Percentiles rank a stretch among this genome's conserved stretches.
Conservation (phyloP, 2,113 vertebrate genomes). For the Gymnobelideus leadbeateri region DNA sequence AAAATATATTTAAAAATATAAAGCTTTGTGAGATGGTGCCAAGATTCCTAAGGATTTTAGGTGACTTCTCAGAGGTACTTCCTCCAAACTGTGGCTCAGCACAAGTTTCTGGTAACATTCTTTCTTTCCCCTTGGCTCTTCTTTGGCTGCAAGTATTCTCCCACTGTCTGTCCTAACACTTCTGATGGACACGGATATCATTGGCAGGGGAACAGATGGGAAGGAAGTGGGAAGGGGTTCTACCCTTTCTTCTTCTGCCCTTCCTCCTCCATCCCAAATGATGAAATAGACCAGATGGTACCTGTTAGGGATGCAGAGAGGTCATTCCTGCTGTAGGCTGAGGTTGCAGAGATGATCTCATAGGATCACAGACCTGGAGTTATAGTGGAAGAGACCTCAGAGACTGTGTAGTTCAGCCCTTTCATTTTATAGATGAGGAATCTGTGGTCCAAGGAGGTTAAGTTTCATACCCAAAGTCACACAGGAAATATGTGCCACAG, state of each 20-base stretch:
- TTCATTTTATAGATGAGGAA: background rate
- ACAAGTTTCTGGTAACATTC: background rate
- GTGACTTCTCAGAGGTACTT: background rate
- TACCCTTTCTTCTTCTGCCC: constrained; percentile 8
- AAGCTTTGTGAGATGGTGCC: constrained; percentile 4
- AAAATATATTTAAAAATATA: too few relatives aligned
- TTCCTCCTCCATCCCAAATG: background rate
- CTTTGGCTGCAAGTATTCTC: background rate
- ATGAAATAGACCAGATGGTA: constrained; percentile 11
- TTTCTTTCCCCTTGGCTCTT: background rate
- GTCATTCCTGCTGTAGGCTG: too few relatives aligned
- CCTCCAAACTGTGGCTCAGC: background rate
- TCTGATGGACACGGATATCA: constrained; percentile 10
- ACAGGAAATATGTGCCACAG: background rate
- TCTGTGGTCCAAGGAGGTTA: background rate
- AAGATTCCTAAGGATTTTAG: constrained; percentile 33
- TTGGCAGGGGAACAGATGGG: background rate
- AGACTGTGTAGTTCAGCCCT: background rate
- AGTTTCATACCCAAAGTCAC: background rate
- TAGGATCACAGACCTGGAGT: too few relatives aligned
- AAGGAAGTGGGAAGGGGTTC: background rate
- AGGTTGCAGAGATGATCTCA: too few relatives aligned
- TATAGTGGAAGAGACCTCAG: background rate
- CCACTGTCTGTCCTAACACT: background rate
- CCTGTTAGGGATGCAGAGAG: too few relatives aligned